These are phyloP conservation scores for Acanthopleura granulata DNA, from an alignment of 2,888 invertebrate genomes.

Conservation along the genomic window DNA sequence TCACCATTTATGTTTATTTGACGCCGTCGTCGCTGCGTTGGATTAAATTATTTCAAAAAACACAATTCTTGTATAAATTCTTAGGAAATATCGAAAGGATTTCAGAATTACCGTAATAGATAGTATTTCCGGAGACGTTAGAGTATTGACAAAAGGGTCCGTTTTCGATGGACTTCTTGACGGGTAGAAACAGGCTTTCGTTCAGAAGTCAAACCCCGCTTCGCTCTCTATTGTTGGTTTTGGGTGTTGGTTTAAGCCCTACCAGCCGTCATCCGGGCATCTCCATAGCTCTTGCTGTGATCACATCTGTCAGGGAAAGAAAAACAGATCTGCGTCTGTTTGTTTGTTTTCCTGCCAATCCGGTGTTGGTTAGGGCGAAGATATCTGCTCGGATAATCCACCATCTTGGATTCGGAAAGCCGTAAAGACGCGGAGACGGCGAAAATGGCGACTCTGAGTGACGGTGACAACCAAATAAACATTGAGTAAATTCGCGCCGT, in stretches of 20 bases:
- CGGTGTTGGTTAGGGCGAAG: background rate
- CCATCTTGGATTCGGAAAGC: background rate
- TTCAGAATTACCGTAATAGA: too few species aligned
- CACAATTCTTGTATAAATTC: too few species aligned
- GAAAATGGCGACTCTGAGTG: conserved; percentile 14
- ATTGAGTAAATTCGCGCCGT: conserved; percentile 8
- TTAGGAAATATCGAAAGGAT: too few species aligned
- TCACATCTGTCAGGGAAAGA: conserved; percentile 1
- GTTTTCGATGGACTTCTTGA: too few species aligned
- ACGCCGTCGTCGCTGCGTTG: too few species aligned
- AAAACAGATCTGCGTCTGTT: conserved; percentile 9
- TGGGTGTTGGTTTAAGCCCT: background rate
- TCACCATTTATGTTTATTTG: too few species aligned
- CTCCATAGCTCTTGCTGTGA: background rate
- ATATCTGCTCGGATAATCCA: background rate
- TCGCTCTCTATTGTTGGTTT: background rate
- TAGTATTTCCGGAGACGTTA: too few species aligned
- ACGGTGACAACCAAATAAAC: conserved; percentile 2
- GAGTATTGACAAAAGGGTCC: too few species aligned
- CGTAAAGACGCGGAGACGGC: background rate
- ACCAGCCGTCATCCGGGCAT: background rate
- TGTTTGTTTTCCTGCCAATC: conserved; percentile 16
- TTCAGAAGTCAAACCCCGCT: background rate
- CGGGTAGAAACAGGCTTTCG: background rate
- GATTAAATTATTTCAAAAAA: too few species aligned